A percentile compares a stretch with the other conserved stretches of the same genome.
phyloP scores from a whole-genome alignment of 2,888 invertebrate species.

The Cryptocephalus primarius region DNA sequence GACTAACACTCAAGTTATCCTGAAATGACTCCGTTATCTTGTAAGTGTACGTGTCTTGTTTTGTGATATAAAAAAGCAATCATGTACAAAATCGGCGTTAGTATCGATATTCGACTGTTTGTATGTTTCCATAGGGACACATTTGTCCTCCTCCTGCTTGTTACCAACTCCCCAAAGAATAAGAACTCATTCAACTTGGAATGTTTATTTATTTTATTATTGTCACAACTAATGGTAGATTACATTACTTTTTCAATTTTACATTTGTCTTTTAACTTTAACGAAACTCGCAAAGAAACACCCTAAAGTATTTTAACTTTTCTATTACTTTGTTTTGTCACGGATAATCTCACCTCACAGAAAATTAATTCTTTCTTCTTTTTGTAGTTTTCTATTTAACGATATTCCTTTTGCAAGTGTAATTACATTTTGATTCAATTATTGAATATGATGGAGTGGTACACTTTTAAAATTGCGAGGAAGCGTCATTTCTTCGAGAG shows the following conservation, averaged over 20 bases:
- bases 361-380: too few species aligned
- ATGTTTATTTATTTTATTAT: conserved; percentile 41
- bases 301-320: neutral
- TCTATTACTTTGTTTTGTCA: too few species aligned
- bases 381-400: too few species aligned
- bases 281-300: neutral
- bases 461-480: too few species aligned
- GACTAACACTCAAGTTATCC: conserved; percentile 36
- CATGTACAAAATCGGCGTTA: conserved; percentile 39
- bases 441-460: too few species aligned
- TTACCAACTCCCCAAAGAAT: conserved; percentile 34
- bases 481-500: too few species aligned
- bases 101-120: conserved; percentile 32
- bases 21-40: conserved; percentile 38
- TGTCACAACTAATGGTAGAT: conserved; percentile 36
- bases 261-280: conserved; percentile 4
- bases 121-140: conserved; percentile 39
- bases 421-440: too few species aligned
- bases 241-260: conserved; percentile 23
- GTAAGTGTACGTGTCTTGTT: conserved; percentile 38
- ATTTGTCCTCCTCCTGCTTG: conserved; percentile 30
- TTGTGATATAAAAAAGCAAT: conserved; percentile 40
- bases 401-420: too few species aligned
- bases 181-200: conserved; percentile 41
- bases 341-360: too few species aligned